These are phyloP conservation scores for Lasioglossum malachurum DNA, from an alignment of 2,888 invertebrate species.

Conservation along the genomic window DNA sequence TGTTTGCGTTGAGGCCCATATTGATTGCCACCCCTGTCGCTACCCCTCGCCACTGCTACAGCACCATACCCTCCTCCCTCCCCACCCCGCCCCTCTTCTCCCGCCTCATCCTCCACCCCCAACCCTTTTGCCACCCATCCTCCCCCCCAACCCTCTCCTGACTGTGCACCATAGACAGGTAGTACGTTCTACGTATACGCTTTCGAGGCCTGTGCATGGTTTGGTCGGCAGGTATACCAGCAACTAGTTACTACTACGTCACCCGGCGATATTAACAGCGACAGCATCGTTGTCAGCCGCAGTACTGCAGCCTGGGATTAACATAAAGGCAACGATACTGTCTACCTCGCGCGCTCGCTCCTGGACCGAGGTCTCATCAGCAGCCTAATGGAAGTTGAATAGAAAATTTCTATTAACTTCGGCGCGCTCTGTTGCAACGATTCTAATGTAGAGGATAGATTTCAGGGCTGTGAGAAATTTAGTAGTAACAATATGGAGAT, in stretches of 20 bases:
- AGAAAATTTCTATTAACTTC: neutral
- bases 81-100: neutral
- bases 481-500: neutral
- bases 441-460: neutral
- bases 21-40: slow-evolving; percentile 85
- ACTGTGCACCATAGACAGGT: slow-evolving; percentile 70
- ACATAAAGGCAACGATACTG: slow-evolving; percentile 79
- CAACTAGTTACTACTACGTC: slow-evolving; percentile 80
- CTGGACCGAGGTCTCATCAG: slow-evolving; percentile 61
- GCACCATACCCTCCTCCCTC: slow-evolving; percentile 58
- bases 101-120: slow-evolving; percentile 26
- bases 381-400: neutral
- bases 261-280: slow-evolving; percentile 83
- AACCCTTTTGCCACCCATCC: slow-evolving; percentile 28
- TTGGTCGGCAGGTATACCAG: slow-evolving; percentile 75
- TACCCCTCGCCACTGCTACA: slow-evolving; percentile 78
- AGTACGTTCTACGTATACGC: slow-evolving; percentile 67
- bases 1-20: slow-evolving; percentile 85
- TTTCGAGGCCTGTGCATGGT: slow-evolving; percentile 59
- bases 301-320: slow-evolving; percentile 80
- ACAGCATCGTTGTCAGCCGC: slow-evolving; percentile 82
- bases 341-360: slow-evolving; percentile 20
- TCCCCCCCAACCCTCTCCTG: slow-evolving; percentile 2
- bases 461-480: neutral
- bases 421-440: neutral